Conservation (phyloP, 2,797 vertebrate genomes). For the Lagorchestes hirsutus region DNA sequence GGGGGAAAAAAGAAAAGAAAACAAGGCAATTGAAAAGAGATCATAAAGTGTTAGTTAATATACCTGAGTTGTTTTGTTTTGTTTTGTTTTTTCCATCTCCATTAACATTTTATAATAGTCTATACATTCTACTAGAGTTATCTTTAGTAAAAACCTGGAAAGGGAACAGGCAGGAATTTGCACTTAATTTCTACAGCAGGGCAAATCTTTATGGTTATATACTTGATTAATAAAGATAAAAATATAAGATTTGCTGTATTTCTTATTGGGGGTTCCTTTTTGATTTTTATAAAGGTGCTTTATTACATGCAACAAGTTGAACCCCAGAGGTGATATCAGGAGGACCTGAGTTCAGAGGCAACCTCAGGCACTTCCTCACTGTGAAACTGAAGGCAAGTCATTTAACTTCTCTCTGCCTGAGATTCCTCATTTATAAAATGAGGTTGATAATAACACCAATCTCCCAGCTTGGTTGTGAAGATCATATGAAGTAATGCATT, state of each 20-base stretch:
- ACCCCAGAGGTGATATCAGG: background rate
- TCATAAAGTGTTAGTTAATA: background rate
- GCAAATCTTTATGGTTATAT: background rate
- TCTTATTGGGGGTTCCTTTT: background rate
- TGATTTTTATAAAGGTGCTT: background rate
- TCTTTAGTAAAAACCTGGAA: background rate
- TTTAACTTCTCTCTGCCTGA: background rate
- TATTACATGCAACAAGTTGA: background rate
- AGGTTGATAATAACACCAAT: background rate
- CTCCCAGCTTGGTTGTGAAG: background rate
- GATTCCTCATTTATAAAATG: background rate
- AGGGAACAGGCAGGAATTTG: background rate
- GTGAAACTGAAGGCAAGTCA: background rate
- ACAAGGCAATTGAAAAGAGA: too few relatives aligned
- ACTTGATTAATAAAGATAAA: background rate
- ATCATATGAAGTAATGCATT: background rate
- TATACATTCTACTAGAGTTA: background rate
- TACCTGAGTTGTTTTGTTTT: too few relatives aligned
- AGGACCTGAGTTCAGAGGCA: background rate
- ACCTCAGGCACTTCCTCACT: background rate
- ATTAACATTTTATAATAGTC: background rate
- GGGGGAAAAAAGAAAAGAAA: too few relatives aligned
- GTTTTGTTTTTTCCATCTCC: background rate
- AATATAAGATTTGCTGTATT: background rate
- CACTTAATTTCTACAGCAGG: background rate